Evolutionary conservation across 2,888 invertebrate species (phyloP).

Genomic region (Trisateles emortualis): DNA sequence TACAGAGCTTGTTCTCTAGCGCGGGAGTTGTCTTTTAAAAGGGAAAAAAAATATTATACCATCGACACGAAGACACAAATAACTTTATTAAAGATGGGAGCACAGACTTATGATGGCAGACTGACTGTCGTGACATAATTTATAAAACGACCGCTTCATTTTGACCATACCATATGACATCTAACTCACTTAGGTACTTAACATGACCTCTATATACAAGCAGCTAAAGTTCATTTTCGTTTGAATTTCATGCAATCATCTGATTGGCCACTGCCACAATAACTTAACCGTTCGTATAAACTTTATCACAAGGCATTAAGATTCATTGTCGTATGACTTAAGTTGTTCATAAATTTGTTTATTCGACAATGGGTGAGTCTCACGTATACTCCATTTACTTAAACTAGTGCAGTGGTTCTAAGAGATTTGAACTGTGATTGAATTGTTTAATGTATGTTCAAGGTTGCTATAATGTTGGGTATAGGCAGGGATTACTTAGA

Average conservation of each 20-base stretch:
- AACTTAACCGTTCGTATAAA: not conserved
- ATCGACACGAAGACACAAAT: no score
- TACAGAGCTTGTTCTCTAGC: no score
- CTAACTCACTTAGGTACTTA: no score
- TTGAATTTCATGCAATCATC: not conserved
- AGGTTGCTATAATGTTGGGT: slow-evolving; percentile 6
- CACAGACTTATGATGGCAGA: no score
- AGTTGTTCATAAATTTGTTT: not conserved
- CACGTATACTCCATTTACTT: slow-evolving; percentile 70
- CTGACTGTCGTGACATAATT: no score
- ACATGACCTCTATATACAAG: not conserved
- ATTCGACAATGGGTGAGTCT: slow-evolving; percentile 72
- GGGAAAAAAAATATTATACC: no score
- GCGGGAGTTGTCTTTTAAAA: no score
- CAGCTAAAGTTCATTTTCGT: not conserved
- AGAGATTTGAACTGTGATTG: slow-evolving; percentile 21
- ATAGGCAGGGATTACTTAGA: not conserved
- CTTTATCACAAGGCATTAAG: not conserved
- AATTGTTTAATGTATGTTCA: slow-evolving; percentile 31
- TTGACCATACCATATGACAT: no score
- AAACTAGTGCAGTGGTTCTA: slow-evolving; percentile 76
- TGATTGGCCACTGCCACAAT: slow-evolving; percentile 26
- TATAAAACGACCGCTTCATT: no score
- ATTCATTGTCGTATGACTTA: not conserved
- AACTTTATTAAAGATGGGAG: no score